Evolutionary conservation across 2,888 invertebrate species (phyloP).

Genomic region (Melieria omissa): DNA sequence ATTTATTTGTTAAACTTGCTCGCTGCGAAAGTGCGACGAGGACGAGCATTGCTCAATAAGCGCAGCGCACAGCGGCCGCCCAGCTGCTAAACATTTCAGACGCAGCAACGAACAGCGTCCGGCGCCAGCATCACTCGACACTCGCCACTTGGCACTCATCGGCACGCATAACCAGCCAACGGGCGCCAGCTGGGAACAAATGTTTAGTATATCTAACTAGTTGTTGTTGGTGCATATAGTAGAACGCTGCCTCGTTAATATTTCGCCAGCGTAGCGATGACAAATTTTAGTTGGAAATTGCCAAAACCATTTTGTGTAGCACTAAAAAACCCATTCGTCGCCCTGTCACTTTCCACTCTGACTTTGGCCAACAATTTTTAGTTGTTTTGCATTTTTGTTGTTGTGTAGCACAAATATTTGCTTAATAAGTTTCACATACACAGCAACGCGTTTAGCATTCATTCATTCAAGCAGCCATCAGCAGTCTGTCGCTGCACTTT

Average conservation of each 20-base stretch:
- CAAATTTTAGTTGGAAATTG: conserved; percentile 5
- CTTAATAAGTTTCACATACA: conserved; percentile 18
- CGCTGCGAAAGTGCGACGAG: conserved; percentile 41
- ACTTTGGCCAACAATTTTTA: too few species aligned
- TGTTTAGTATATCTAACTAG: background rate
- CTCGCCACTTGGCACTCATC: too few species aligned
- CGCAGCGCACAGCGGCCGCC: too few species aligned
- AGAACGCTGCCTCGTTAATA: conserved; percentile 1
- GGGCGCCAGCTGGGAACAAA: too few species aligned
- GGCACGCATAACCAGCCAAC: too few species aligned
- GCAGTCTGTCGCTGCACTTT: background rate
- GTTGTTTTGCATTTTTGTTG: too few species aligned
- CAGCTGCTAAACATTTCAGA: too few species aligned
- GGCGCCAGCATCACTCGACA: too few species aligned
- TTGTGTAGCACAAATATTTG: conserved; percentile 9
- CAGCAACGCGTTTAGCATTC: background rate
- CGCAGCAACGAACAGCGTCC: too few species aligned
- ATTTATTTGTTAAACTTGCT: conserved; percentile 57
- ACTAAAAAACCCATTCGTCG: too few species aligned
- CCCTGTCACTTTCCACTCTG: too few species aligned
- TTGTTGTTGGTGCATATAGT: background rate
- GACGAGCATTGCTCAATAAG: background rate
- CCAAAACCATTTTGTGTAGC: background rate
- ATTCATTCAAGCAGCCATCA: background rate
- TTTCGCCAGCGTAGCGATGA: conserved; percentile 13